Evolutionary conservation across 35 echinoderm and acorn worm genomes (phyloP).

Genomic region (Lytechinus variegatus): DNA sequence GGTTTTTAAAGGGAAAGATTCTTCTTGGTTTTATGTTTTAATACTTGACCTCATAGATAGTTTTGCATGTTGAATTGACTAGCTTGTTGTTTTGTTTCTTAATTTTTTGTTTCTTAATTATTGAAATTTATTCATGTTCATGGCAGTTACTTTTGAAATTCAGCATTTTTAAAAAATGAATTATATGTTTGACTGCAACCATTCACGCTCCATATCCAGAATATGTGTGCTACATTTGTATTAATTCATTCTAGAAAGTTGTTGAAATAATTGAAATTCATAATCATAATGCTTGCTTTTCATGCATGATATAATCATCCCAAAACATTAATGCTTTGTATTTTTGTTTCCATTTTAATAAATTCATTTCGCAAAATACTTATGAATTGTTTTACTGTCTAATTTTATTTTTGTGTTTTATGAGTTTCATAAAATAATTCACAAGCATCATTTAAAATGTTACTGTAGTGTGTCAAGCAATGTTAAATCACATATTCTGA

Average conservation of each 20-base stretch:
- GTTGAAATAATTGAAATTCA: background rate
- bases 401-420: background rate
- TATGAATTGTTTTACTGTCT: background rate
- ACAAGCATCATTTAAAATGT: background rate
- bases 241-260: background rate
- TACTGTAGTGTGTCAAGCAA: background rate
- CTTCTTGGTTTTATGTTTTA: no score
- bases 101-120: background rate
- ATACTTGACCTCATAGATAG: background rate
- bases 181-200: background rate
- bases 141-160: background rate
- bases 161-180: no score
- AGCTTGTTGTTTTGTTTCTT: background rate
- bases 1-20: no score
- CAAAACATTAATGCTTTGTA: background rate
- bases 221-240: background rate
- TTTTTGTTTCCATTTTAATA: background rate
- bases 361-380: background rate
- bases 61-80: background rate
- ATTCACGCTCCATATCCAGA: background rate
- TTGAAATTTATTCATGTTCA: background rate
- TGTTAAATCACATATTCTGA: background rate
- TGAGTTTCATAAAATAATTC: background rate
- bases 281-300: background rate
- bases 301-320: background rate